Evolutionary conservation across 2,113 vertebrate genomes (phyloP).

Genomic region (Rhizomys pruinosus): DNA sequence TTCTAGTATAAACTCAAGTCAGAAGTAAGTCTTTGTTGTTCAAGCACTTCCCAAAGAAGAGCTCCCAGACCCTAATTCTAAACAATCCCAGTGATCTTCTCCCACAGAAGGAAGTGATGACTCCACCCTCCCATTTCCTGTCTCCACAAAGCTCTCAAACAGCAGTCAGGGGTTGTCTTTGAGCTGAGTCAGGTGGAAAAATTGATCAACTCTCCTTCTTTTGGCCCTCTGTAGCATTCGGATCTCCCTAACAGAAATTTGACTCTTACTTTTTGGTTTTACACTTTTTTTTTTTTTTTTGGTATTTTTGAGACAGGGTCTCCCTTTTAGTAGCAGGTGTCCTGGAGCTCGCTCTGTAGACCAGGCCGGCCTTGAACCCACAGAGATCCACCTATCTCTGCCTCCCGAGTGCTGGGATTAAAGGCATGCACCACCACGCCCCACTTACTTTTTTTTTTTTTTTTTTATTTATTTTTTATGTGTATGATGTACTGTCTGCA

Average conservation of each 20-base stretch:
- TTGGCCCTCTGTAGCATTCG: not conserved
- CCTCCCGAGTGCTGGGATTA: no score
- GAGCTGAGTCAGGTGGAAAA: constrained; percentile 20
- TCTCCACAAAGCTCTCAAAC: not conserved
- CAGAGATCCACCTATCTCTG: no score
- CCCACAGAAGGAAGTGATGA: not conserved
- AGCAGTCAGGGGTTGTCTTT: constrained; percentile 8
- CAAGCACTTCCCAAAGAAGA: not conserved
- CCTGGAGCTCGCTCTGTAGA: no score
- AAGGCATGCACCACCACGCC: no score
- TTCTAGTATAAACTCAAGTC: not conserved
- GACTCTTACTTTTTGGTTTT: no score
- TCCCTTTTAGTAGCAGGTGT: no score
- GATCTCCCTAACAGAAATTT: not conserved
- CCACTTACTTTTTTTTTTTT: no score
- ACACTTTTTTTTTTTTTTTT: no score
- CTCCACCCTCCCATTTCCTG: not conserved
- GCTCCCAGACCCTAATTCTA: not conserved
- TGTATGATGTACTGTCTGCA: no score
- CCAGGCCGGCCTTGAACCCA: no score
- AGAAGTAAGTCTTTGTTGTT: constrained; percentile 3
- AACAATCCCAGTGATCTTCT: constrained; percentile 31
- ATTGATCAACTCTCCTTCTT: not conserved
- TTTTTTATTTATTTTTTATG: no score
- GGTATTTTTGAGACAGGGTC: no score